Base-by-base conservation (phyloP, 2,797 vertebrate species). In the Yasuhikotakia modesta region DNA sequence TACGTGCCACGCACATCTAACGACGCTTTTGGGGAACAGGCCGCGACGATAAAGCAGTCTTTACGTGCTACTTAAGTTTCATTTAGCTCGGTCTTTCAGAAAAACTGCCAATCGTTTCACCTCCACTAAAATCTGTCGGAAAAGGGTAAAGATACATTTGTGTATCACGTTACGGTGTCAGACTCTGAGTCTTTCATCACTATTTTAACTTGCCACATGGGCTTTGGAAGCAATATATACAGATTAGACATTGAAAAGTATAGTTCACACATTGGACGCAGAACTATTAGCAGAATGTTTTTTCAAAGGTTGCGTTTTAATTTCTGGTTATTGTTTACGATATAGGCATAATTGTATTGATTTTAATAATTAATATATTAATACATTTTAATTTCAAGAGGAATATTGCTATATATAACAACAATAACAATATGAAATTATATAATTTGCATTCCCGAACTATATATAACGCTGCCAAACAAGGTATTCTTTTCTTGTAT, bases 31-130 rank as follows among this genome's bases (percentile, higher is more conserved):
- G 22, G 73, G 64, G 32, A 66, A 45, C 19, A 45, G 17, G 1
- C 35, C 1, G 11, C 22, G n/a, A 52, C 58, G 50, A 67, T 57
- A 57, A 46, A 75, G 50, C 45, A 74, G 48, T 32, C 57, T 64
- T 75, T 67, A 57, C 35, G 0, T 22, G 52, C 69, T 58, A 39
- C 63, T 46, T 67, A 24, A 12, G 17, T 76, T 64, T 22, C 32
- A 57, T 12, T 75, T 43, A 45, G 5, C 48, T 50, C 22, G 43
- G 48, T 19, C 50, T 76, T 76, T 75, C 32, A 1, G 16, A 35
- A 46, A 75, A 76, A 22, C 50, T 45, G 32, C 52, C 16, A 19
- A 7, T 11, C 55, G 61, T 55, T 70, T 57, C 35, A 27, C 53
- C 21, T 45, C 50, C 60, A 35, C 17, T 35, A 35, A 35, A 63